Percentiles rank a stretch among this genome's conserved stretches.
These are phyloP conservation scores for Pseudomyrmex concolor DNA, from an alignment of 1,140 invertebrate species.

Conservation along the genomic window DNA sequence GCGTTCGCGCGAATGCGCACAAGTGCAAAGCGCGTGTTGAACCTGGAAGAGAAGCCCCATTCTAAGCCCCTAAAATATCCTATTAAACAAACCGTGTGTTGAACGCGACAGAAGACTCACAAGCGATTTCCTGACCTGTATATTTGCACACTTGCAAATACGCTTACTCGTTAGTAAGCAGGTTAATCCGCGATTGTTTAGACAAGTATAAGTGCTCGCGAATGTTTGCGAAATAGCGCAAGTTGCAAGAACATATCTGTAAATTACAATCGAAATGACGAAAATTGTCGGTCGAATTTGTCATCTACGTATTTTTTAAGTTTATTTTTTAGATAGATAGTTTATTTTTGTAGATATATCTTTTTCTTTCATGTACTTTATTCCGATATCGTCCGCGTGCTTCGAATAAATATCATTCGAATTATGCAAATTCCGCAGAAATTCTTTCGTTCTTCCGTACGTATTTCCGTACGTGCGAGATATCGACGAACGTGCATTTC, in stretches of 20 bases:
- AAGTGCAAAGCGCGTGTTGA: conserved; percentile 30
- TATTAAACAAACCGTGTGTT: conserved; percentile 50
- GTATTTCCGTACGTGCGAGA: too few relatives aligned
- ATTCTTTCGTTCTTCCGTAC: too few relatives aligned
- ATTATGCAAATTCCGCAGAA: too few relatives aligned
- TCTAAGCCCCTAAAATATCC: conserved; percentile 60
- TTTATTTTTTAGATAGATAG: too few relatives aligned
- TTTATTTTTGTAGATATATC: too few relatives aligned
- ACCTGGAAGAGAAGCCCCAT: conserved; percentile 20
- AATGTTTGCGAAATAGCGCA: neutral
- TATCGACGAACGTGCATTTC: too few relatives aligned
- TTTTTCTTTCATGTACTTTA: too few relatives aligned
- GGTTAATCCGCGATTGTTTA: conserved; percentile 56
- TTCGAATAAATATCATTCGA: too few relatives aligned
- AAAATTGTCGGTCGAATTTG: too few relatives aligned
- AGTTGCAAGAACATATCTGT: neutral
- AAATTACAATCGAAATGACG: too few relatives aligned
- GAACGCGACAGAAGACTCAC: conserved; percentile 60
- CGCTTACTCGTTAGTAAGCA: conserved; percentile 40
- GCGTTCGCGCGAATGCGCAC: neutral
- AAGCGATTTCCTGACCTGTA: conserved; percentile 26
- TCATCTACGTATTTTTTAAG: too few relatives aligned
- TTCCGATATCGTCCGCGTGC: too few relatives aligned
- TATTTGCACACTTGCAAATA: conserved; percentile 38
- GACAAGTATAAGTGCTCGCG: neutral